Conservation (phyloP, 2,888 invertebrate genomes). For the Vesta saturnalis region DNA sequence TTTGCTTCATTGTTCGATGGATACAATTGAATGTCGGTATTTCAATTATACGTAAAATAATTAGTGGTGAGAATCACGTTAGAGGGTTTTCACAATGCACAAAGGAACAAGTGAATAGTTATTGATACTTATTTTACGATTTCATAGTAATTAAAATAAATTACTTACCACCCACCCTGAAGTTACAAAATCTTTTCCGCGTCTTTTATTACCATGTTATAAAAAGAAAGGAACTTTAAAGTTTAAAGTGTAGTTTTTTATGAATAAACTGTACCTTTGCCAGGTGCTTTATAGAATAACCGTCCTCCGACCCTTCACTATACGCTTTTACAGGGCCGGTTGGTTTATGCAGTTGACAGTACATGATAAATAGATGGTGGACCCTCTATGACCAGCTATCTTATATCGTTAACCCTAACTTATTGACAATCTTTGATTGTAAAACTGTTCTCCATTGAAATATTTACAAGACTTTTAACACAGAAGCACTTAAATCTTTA, state of each 20-base stretch:
- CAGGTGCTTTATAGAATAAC: conserved; percentile 59
- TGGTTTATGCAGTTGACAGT: conserved; percentile 53
- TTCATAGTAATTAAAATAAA: conserved; percentile 14
- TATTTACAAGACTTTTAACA: not conserved
- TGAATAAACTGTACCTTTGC: conserved; percentile 53
- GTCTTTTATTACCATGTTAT: not conserved
- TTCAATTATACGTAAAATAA: conserved; percentile 32
- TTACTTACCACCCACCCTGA: not conserved
- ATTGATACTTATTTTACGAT: conserved; percentile 11
- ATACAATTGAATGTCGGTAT: conserved; percentile 23
- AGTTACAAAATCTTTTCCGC: not conserved
- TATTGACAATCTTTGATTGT: conserved; percentile 27
- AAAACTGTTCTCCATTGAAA: not conserved
- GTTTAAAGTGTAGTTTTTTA: conserved; percentile 47
- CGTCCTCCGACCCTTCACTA: conserved; percentile 51
- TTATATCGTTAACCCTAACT: conserved; percentile 25
- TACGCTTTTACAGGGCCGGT: conserved; percentile 48
- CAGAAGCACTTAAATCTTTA: not conserved
- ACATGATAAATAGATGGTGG: conserved; percentile 55
- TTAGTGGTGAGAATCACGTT: conserved; percentile 26
- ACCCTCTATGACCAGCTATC: conserved; percentile 34
- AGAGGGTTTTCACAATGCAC: conserved; percentile 23
- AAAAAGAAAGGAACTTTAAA: conserved; percentile 7
- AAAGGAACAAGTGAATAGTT: conserved; percentile 27
- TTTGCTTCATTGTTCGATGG: conserved; percentile 26